phyloP scores from a whole-genome alignment of 30 jellyfish, hydroid and myxozoan genomes.

The Rhopilema esculentum region DNA sequence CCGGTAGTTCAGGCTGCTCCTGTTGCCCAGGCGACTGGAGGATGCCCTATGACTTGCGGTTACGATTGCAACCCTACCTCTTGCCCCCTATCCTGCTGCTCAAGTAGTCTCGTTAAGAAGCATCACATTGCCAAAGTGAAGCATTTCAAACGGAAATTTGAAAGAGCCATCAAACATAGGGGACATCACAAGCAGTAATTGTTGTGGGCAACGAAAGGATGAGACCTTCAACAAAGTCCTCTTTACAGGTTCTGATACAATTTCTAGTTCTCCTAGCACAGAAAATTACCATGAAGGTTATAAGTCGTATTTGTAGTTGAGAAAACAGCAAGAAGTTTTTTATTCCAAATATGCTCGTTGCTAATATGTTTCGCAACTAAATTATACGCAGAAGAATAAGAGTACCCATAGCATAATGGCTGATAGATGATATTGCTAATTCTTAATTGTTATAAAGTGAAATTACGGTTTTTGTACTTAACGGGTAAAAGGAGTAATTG shows the following conservation, averaged over 20 bases:
- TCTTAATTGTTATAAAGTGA: not conserved
- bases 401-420: not conserved
- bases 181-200: not conserved
- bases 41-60: slow-evolving; percentile 67
- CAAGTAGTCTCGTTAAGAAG: slow-evolving; percentile 50
- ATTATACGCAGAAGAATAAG: not conserved
- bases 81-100: slow-evolving; percentile 70
- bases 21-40: slow-evolving; percentile 44
- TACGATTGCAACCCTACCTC: slow-evolving; percentile 71
- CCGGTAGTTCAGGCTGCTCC: slow-evolving; percentile 48
- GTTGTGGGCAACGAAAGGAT: not conserved
- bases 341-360: not conserved
- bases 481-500: too few species aligned
- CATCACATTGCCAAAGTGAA: slow-evolving; percentile 36
- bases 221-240: not conserved
- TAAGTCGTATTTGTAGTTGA: too few species aligned
- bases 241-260: not conserved
- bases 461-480: too few species aligned
- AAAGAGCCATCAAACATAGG: slow-evolving; percentile 7
- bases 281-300: not conserved
- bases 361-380: not conserved
- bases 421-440: not conserved
- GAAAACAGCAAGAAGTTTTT: not conserved
- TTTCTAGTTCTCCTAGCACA: not conserved
- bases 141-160: not conserved